Percentiles rank a stretch among this genome's conserved stretches.
These are phyloP conservation scores for Heliconius cydno DNA, from an alignment of 2,888 invertebrate species.

Conservation along the genomic window DNA sequence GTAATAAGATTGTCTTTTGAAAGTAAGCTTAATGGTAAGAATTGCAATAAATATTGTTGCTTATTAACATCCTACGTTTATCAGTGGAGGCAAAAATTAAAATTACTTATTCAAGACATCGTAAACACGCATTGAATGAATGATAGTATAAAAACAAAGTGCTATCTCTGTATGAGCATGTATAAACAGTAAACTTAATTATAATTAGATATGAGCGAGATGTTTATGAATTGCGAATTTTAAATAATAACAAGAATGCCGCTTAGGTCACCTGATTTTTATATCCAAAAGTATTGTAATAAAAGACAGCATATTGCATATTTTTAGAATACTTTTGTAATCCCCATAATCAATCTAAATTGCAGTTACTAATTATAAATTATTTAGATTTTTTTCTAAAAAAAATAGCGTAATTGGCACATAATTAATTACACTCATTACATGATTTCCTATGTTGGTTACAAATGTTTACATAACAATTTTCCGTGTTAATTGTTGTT, in stretches of 20 bases:
- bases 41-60: neutral
- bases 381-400: neutral
- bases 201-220: conserved; percentile 20
- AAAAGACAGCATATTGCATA: neutral
- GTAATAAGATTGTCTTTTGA: conserved; percentile 16
- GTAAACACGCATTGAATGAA: conserved; percentile 49
- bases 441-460: too few species aligned
- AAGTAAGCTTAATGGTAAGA: conserved; percentile 7
- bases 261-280: neutral
- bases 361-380: too few species aligned
- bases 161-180: conserved; percentile 45
- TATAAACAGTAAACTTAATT: conserved; percentile 26
- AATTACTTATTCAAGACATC: conserved; percentile 1
- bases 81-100: neutral
- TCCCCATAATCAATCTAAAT: too few species aligned
- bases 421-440: too few species aligned
- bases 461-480: too few species aligned
- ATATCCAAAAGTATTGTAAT: neutral
- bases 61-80: conserved; percentile 5
- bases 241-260: conserved; percentile 17
- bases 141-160: conserved; percentile 46
- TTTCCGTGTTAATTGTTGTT: neutral
- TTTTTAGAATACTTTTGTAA: neutral
- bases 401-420: too few species aligned
- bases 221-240: conserved; percentile 16